Evolutionary conservation across 2,888 invertebrate genomes (phyloP).

Genomic region (Phyto melanocephala): DNA sequence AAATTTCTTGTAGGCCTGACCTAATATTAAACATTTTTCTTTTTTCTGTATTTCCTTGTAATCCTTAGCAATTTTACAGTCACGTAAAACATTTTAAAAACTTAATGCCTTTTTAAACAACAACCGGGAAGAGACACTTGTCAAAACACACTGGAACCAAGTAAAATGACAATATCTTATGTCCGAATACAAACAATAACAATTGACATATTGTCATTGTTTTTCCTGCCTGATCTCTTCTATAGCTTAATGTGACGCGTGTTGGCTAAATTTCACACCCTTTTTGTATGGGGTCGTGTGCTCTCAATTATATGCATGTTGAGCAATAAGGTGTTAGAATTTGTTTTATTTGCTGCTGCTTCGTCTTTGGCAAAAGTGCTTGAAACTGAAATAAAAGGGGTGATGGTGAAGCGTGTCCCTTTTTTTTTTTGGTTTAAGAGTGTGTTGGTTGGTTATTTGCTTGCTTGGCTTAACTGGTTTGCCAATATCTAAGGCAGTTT

Average conservation of each 20-base stretch:
- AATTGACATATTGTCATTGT: conserved; percentile 75
- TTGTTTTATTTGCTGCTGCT: conserved; percentile 35
- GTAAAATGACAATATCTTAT: conserved; percentile 35
- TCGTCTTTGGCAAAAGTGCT: conserved; percentile 3
- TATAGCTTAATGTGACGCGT: conserved; percentile 70
- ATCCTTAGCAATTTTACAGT: conserved; percentile 62
- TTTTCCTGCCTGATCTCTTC: conserved; percentile 48
- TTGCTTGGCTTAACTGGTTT: conserved; percentile 49
- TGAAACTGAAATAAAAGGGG: background rate
- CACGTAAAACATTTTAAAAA: conserved; percentile 70
- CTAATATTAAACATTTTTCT: background rate
- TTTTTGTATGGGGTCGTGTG: conserved; percentile 50
- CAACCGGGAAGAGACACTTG: conserved; percentile 73
- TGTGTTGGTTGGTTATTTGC: conserved; percentile 32
- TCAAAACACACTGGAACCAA: conserved; percentile 74
- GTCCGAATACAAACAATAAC: conserved; percentile 65
- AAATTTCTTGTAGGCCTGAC: background rate
- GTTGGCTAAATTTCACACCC: conserved; percentile 75
- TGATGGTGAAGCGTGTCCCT: conserved; percentile 39
- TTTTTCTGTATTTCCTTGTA: conserved; percentile 18
- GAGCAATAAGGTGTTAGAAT: background rate
- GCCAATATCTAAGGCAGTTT: conserved; percentile 27
- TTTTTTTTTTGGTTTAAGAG: background rate
- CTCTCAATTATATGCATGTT: conserved; percentile 49
- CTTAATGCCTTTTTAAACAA: conserved; percentile 71